A percentile compares a stretch with the other conserved stretches of the same genome.
phyloP scores from a whole-genome alignment of 2,113 vertebrate genomes.

The Periophthalmodon schlosseri region DNA sequence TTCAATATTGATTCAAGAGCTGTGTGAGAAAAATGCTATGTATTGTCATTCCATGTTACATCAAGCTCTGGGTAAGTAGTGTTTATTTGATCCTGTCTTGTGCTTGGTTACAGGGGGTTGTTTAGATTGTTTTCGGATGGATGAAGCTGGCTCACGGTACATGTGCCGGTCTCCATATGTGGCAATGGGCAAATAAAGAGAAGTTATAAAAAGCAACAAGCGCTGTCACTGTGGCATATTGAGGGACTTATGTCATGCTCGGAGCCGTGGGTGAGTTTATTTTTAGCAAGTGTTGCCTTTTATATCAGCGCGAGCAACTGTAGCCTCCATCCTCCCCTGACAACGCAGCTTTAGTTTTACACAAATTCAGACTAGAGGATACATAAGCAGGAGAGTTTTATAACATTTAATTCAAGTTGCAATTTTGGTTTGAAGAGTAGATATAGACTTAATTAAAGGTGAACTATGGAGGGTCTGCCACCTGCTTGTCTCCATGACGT shows the following conservation, averaged over 20 bases:
- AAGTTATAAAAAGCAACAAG: slow-evolving; percentile 62
- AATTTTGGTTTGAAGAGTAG: background rate
- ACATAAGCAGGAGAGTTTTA: background rate
- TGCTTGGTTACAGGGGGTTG: slow-evolving; percentile 14
- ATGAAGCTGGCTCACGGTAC: slow-evolving; percentile 29
- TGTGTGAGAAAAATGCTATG: background rate
- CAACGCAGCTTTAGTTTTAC: slow-evolving; percentile 31
- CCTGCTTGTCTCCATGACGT: too few relatives aligned
- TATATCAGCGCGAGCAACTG: slow-evolving; percentile 57
- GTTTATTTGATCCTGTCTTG: background rate
- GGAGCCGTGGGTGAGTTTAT: slow-evolving; percentile 51
- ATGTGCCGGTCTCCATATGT: slow-evolving; percentile 48
- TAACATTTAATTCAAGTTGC: background rate
- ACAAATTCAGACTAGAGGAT: slow-evolving; percentile 1
- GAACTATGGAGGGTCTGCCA: too few relatives aligned
- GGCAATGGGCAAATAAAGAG: slow-evolving; percentile 54
- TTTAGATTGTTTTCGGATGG: slow-evolving; percentile 30
- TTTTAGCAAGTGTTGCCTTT: slow-evolving; percentile 63
- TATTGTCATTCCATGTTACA: background rate
- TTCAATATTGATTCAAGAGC: slow-evolving; percentile 3
- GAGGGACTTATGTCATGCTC: slow-evolving; percentile 59
- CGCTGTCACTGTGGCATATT: slow-evolving; percentile 34
- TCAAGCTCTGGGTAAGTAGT: background rate
- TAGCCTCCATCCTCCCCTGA: slow-evolving; percentile 49
- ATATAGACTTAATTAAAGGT: background rate